phyloP scores from a whole-genome alignment of 2,113 vertebrate genomes.

The Emberiza fucata region DNA sequence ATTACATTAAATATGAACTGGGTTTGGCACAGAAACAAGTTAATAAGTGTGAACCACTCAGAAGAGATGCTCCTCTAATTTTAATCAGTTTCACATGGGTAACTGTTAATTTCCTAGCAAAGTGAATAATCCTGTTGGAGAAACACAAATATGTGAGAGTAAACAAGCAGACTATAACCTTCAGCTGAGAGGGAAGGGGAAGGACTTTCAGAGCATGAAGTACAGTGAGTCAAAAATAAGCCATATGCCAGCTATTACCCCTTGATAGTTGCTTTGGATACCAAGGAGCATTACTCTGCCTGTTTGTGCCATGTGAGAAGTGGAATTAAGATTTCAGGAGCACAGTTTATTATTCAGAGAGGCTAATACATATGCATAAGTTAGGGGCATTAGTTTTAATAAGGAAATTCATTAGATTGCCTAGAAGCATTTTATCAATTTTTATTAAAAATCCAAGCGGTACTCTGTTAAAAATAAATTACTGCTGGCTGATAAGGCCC shows the following conservation, averaged over 20 bases:
- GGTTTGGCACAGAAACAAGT: background rate
- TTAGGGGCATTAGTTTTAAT: background rate
- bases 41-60: background rate
- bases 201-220: background rate
- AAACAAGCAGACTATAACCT: background rate
- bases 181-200: background rate
- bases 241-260: background rate
- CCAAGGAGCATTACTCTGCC: background rate
- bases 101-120: background rate
- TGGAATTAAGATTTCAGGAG: slow-evolving; percentile 38
- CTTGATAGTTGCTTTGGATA: slow-evolving; percentile 27
- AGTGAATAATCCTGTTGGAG: background rate
- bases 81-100: background rate
- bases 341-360: background rate
- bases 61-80: background rate
- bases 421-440: background rate
- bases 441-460: background rate
- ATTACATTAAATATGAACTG: background rate
- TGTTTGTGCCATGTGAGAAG: slow-evolving; percentile 12
- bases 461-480: background rate
- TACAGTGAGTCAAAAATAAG: background rate
- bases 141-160: background rate
- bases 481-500: background rate
- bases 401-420: slow-evolving; percentile 16
- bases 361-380: background rate